Conservation (phyloP, 2,797 vertebrate species). For the Limnodromus scolopaceus region DNA sequence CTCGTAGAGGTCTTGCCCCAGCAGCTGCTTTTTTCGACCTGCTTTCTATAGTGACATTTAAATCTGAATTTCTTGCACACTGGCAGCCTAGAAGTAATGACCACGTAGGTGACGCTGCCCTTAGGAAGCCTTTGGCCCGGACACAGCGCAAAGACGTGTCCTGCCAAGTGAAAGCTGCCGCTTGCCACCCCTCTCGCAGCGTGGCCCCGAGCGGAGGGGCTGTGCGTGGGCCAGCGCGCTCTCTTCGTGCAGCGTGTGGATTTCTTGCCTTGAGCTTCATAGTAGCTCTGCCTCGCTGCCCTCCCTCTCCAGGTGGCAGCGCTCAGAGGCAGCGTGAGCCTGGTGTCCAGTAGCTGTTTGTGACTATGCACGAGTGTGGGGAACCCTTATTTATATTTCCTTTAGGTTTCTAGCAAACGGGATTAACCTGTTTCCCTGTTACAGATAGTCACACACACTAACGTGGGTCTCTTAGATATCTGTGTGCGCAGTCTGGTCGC, state of each 20-base stretch:
- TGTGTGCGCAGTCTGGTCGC: neutral
- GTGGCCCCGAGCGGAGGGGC: neutral
- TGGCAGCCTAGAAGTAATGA: neutral
- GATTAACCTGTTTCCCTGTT: constrained; percentile 41
- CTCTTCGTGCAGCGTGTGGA: constrained; percentile 22
- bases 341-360: constrained; percentile 72
- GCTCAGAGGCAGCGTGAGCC: constrained; percentile 21
- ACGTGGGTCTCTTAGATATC: constrained; percentile 14
- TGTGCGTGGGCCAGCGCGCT: neutral
- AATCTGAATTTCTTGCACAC: constrained; percentile 22
- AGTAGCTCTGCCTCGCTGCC: constrained; percentile 52
- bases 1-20: neutral
- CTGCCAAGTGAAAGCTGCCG: neutral
- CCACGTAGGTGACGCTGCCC: neutral
- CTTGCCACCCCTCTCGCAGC: neutral
- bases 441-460: constrained; percentile 35
- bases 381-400: constrained; percentile 59
- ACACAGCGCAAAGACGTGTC: neutral
- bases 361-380: constrained; percentile 70
- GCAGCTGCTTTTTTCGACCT: constrained; percentile 48
- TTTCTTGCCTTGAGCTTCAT: constrained; percentile 76
- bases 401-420: constrained; percentile 44
- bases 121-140: neutral
- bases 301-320: neutral
- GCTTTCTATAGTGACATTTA: constrained; percentile 54